These are phyloP conservation scores for Orius laevigatus DNA, from an alignment of 1,140 invertebrate species.

Conservation along the genomic window DNA sequence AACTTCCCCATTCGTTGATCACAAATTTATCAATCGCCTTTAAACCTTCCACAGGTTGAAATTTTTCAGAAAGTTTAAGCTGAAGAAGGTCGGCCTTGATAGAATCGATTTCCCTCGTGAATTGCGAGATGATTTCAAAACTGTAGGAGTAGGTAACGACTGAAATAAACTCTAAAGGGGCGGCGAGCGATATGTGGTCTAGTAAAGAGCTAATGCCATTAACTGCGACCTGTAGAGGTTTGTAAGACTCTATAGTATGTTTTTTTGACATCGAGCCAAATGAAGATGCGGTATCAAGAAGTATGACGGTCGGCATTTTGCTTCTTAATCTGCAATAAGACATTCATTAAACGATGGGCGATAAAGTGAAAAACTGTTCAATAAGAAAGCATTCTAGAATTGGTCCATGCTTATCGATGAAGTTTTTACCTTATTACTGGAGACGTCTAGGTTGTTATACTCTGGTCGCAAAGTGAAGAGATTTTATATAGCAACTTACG, in stretches of 20 bases:
- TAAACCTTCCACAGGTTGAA: constrained; percentile 33
- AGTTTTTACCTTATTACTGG: too few relatives aligned
- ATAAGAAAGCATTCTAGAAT: too few relatives aligned
- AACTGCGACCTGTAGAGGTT: constrained; percentile 55
- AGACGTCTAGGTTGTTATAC: too few relatives aligned
- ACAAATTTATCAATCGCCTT: constrained; percentile 57
- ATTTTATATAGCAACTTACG: too few relatives aligned
- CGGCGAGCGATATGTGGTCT: constrained; percentile 63
- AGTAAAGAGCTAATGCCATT: constrained; percentile 70
- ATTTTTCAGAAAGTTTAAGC: constrained; percentile 64
- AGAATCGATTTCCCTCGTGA: constrained; percentile 68
- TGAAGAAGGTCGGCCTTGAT: constrained; percentile 53
- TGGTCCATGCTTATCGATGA: too few relatives aligned
- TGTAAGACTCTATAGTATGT: constrained; percentile 37
- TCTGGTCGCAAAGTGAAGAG: too few relatives aligned
- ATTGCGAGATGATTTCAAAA: constrained; percentile 60
- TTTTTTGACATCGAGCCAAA: constrained; percentile 47
- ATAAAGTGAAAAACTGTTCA: too few relatives aligned
- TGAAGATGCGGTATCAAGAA: constrained; percentile 60
- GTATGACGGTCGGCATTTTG: constrained; percentile 61
- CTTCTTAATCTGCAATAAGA: too few relatives aligned
- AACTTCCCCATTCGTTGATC: constrained; percentile 68
- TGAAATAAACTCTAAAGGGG: constrained; percentile 81
- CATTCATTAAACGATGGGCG: too few relatives aligned
- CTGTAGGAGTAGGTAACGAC: constrained; percentile 68